A percentile compares a stretch with the other conserved stretches of the same genome.
phyloP scores from a whole-genome alignment of 92 coral and sea anemone genomes.

The Meandrina meandrites region DNA sequence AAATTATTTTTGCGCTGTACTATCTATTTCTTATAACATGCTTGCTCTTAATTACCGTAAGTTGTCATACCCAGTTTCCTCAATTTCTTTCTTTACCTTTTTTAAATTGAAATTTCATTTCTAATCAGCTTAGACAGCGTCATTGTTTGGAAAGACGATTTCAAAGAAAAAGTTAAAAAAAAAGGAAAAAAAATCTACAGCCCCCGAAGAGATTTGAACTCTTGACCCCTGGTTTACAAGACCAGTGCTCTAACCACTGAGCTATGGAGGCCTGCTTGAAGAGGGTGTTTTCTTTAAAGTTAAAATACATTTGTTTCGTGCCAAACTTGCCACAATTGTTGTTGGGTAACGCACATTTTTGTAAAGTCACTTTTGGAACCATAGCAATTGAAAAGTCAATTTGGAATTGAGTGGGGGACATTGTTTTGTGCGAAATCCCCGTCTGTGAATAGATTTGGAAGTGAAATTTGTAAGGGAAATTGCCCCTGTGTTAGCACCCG shows the following conservation, averaged over 20 bases:
- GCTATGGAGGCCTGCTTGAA: conserved; percentile 62
- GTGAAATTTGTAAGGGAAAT: background rate
- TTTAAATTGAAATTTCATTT: no score
- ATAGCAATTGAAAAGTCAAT: background rate
- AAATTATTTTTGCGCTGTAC: no score
- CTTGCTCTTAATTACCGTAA: no score
- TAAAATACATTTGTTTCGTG: background rate
- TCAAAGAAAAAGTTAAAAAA: background rate
- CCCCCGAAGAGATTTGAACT: conserved; percentile 96
- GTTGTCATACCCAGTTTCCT: no score
- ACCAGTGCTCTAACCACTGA: conserved; percentile 99
- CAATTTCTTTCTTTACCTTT: no score
- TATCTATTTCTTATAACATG: no score
- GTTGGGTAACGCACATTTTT: background rate
- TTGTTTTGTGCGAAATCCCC: background rate
- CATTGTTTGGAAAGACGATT: background rate
- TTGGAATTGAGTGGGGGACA: background rate
- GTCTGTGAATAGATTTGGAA: no score
- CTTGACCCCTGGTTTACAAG: conserved; percentile 99
- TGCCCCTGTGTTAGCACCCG: background rate
- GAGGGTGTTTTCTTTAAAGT: background rate
- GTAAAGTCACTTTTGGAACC: background rate
- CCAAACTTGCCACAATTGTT: background rate
- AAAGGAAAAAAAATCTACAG: background rate
- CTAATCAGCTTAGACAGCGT: no score